Percentiles rank a stretch among this genome's conserved stretches.
These are phyloP conservation scores for Pantherophis alleghaniensis DNA, from an alignment of 2,797 vertebrate genomes.

Conservation along the genomic window DNA sequence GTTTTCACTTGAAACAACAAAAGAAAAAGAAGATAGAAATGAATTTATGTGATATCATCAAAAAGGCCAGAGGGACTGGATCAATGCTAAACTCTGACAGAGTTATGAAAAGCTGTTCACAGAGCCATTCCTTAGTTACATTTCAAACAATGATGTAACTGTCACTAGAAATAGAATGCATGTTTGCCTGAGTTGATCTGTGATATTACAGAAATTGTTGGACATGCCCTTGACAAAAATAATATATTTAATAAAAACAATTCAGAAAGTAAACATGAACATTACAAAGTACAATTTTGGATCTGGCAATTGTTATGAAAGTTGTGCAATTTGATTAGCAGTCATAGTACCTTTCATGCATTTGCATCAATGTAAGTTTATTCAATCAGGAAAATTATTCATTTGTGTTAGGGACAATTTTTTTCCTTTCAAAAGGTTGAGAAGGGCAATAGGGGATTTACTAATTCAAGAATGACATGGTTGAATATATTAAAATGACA, in stretches of 20 bases:
- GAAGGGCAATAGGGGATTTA: neutral
- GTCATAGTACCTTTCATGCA: neutral
- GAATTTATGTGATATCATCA: constrained; percentile 36
- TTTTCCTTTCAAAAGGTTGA: neutral
- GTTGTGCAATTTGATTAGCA: neutral
- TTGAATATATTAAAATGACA: neutral
- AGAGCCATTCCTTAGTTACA: constrained; percentile 37
- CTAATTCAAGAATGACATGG: neutral
- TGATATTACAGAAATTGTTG: constrained; percentile 7
- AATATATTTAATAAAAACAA: neutral
- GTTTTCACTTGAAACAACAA: constrained; percentile 46
- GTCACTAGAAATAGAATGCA: constrained; percentile 40
- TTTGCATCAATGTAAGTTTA: neutral
- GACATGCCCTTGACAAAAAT: neutral
- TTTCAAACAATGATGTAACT: constrained; percentile 43
- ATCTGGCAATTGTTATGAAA: neutral
- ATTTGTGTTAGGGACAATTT: neutral
- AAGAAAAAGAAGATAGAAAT: constrained; percentile 4
- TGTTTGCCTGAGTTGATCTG: constrained; percentile 24
- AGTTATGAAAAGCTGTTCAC: constrained; percentile 35
- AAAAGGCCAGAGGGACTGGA: constrained; percentile 39
- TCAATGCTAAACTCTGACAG: constrained; percentile 37
- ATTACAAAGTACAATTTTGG: neutral
- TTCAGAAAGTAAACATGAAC: neutral
- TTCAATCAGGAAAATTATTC: neutral